Evolutionary conservation across 2,113 vertebrate species (phyloP).

Genomic region (Macroglossus sobrinus): DNA sequence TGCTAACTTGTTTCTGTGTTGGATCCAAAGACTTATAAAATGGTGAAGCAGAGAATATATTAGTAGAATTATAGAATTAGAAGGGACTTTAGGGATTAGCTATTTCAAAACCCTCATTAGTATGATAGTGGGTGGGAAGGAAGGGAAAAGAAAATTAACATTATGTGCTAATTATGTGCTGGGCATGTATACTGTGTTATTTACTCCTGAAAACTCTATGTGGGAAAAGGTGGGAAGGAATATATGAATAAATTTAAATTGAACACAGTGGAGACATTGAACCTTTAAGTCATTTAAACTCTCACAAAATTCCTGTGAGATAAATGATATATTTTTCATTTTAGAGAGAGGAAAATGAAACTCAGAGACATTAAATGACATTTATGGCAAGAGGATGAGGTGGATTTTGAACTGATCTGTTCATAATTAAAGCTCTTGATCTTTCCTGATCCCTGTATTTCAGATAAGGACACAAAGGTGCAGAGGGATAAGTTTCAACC

Average conservation of each 20-base stretch:
- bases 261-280: neutral
- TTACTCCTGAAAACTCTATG: neutral
- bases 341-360: conserved; percentile 14
- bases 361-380: neutral
- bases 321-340: neutral
- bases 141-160: neutral
- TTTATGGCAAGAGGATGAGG: neutral
- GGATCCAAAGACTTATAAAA: neutral
- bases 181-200: neutral
- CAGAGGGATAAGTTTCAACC: neutral
- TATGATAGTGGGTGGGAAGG: neutral
- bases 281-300: neutral
- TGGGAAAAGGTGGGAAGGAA: neutral
- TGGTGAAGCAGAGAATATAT: neutral
- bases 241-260: neutral
- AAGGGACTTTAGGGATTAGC: conserved; percentile 29
- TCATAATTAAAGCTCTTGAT: neutral
- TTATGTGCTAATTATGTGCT: neutral
- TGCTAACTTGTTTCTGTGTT: neutral
- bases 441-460: neutral
- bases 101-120: conserved; percentile 31
- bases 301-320: neutral
- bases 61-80: conserved; percentile 21
- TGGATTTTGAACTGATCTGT: neutral
- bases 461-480: neutral